Base-by-base conservation (phyloP, 2,888 invertebrate genomes). In the Protophormia terraenovae region DNA sequence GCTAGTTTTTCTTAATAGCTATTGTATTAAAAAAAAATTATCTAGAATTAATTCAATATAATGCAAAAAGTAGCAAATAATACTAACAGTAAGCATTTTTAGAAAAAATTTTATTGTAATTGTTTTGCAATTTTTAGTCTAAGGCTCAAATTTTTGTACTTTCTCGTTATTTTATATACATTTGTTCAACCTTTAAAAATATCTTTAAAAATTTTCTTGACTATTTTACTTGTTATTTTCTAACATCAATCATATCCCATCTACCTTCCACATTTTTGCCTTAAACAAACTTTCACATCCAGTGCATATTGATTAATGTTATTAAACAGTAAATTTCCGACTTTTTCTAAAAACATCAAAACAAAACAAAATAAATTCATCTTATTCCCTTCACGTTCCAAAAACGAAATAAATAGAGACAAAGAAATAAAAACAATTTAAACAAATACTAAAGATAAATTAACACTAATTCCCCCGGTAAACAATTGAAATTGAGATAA, bases 371-470 rank as follows among this genome's bases (percentile, higher is more conserved):
- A 19, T 19, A 50, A 12, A 50, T 22, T 22, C 10, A 50, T 12
- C 10, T 3, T 66, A 66, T 76, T 83, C 83, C 58, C 66, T 45
- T 27, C 72, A 83, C 83, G 83, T 83, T 41, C 12, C 3, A 3
- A 41, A n/a, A 50, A 1, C 2, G 5, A 27, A 67, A 58, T 19
- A 45, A 76, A 50, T 45, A 64, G 41, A 19, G 19, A 27, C 8
- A 16, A 45, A 75, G 41, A 24, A 71, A 76, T 38, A 50, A 66
- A 84, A 84, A 67, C 62, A 71, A 79, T 84, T 79, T 84, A 60
- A 77, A 73, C 73, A 81, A 81, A 82, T 73, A 64, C 81, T 73
- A 69, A 73, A 84, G 84, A 85, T 85, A 71, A 82, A 85, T 85
- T 85, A 85, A 85, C 77, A 82, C 84, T 81, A 78, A 84, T 85